Base-by-base conservation (phyloP, 2,797 vertebrate species). In the Sarcoramphus papa region DNA sequence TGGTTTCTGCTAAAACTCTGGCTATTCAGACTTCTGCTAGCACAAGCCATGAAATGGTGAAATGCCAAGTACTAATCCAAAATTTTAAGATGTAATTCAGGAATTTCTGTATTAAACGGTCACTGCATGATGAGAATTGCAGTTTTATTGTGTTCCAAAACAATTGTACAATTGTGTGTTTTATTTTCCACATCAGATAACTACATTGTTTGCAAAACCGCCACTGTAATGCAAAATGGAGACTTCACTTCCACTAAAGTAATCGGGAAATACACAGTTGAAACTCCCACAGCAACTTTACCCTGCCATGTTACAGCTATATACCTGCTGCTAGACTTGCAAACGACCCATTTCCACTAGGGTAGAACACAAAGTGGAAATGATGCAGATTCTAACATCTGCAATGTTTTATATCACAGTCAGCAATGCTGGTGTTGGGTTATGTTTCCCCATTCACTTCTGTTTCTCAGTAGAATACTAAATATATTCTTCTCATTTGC, bases 101-200 rank as follows among this genome's bases (percentile, higher is more conserved):
- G 62, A 73, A 81, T 91, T 93, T 94, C 69, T 93, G 59, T 86
- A 90, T 94, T 88, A 92, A 92, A 63, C 2, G 33, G 59, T 73
- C 87, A 90, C 85, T 95, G 77, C 25, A 9, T 93, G 92, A 94
- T 76, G 70, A 82, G 80, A 92, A 93, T 90, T 87, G 37, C 64
- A 77, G 67, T 88, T 96, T 95, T 90, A 75, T 81, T 93, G 79
- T 90, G 69, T 83, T 94, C 90, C 75, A 86, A 81, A 93, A 90
- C 85, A 93, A 85, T 86, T 69, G 79, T 84, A 70, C 59, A 68
- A 78, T 90, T 79, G 67, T 90, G 67, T 88, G 65, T 40, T 96
- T 91, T 90, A 92, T 96, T 96, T 96, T 96, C 93, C 88, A 82
- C 87, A 95, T 92, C 85, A 86, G 79, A 96, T 79, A 90, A 73